Evolutionary conservation across 2,888 invertebrate species (phyloP).

Genomic region (Sialis fuliginosa): DNA sequence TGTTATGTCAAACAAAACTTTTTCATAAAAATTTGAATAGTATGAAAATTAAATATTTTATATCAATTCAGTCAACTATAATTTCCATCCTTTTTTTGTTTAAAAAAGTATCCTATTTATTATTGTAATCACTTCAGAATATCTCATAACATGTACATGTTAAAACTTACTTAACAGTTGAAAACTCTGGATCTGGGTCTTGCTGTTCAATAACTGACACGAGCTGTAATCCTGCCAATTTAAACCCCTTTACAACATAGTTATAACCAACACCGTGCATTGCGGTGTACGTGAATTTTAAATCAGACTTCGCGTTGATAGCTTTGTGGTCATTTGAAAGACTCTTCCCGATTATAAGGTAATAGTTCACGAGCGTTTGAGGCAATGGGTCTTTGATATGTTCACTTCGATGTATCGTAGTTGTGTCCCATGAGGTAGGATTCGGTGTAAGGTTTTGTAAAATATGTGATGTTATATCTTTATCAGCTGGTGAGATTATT

Average conservation of each 20-base stretch:
- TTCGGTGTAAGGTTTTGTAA: slow-evolving; percentile 58
- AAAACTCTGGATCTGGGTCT: slow-evolving; percentile 88
- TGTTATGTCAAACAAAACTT: too few species aligned
- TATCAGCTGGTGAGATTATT: slow-evolving; percentile 85
- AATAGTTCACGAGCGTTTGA: slow-evolving; percentile 50
- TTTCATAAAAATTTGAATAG: too few species aligned
- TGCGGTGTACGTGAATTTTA: slow-evolving; percentile 77
- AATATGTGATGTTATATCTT: slow-evolving; percentile 65
- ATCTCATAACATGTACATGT: not conserved
- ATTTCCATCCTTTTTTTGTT: too few species aligned
- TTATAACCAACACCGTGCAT: slow-evolving; percentile 95
- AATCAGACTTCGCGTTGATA: slow-evolving; percentile 33
- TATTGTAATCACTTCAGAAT: too few species aligned
- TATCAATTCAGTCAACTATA: too few species aligned
- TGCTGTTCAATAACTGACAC: slow-evolving; percentile 56
- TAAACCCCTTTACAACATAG: slow-evolving; percentile 58
- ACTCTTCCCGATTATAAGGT: slow-evolving; percentile 33
- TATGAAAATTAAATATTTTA: too few species aligned
- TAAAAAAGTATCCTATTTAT: too few species aligned
- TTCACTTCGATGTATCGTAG: slow-evolving; percentile 30
- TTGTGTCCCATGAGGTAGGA: slow-evolving; percentile 59
- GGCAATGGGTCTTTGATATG: slow-evolving; percentile 50
- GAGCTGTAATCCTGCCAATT: slow-evolving; percentile 53
- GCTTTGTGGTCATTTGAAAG: slow-evolving; percentile 34
- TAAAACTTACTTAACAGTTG: slow-evolving; percentile 56